Base-by-base conservation (phyloP, 2,797 vertebrate species). In the Pseudomugil tenellus region DNA sequence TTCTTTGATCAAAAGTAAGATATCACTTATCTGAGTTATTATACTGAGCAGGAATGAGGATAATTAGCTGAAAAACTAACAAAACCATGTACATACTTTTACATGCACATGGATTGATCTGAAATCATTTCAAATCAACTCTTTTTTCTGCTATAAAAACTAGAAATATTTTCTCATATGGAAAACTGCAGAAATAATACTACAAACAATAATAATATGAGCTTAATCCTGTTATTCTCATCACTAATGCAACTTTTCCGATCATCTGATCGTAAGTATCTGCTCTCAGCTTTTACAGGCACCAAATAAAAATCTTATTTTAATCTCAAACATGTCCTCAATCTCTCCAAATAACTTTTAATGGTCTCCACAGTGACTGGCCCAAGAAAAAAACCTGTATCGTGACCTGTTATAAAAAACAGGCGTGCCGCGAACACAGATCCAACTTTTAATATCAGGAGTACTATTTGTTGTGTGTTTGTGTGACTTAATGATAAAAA, bases 221-320 rank as follows among this genome's bases (percentile, higher is more conserved):
- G 25, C 49, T 29, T 28, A 55, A 14, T 55, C 13, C 63, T 43
- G 28, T 39, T 23, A 63, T 41, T 35, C 34, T 16, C 11, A 25
- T 28, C 32, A 63, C 25, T 34, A 37, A 25, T 26, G 13, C 31
- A 13, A 54, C 62, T 52, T 49, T 32, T 69, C 57, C 54, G 39
- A 39, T 21, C 23, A 23, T 1, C 11, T 17, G 34, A 57, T 35
- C n/a, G 35, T 8, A 23, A 32, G 10, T 3, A 37, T 34, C 8
- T 6, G 10, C 12, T 14, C n/a, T 16, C 23, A 35, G 35, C 19
- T 28, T 26, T 52, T 49, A 23, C 37, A 1, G 5, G 37, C 28
- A 26, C 51, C 43, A 39, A 21, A 35, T 35, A 41, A 35, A 37
- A 37, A 16, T 4, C 1, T 37, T 17, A 41, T 23, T 48, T 48